phyloP scores from a whole-genome alignment of 1,140 invertebrate species.

The Cherax destructor region DNA sequence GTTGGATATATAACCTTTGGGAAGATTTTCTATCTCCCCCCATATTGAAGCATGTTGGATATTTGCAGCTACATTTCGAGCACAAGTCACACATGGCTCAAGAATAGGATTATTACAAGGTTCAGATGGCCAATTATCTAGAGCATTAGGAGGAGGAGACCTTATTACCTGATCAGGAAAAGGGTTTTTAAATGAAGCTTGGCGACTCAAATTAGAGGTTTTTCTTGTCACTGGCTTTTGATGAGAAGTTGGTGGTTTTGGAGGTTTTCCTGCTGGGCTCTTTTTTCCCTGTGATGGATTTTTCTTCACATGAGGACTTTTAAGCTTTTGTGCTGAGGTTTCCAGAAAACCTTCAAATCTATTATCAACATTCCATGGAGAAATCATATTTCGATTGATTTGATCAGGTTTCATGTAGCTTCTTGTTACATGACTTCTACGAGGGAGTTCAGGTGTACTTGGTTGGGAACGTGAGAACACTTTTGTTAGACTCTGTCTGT shows the following conservation, averaged over 20 bases:
- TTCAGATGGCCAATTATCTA: conserved; percentile 28
- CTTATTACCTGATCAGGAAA: conserved; percentile 27
- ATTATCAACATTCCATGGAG: conserved; percentile 32
- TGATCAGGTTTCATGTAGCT: conserved; percentile 66
- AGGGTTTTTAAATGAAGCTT: conserved; percentile 56
- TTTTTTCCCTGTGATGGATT: conserved; percentile 34
- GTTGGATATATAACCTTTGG: conserved; percentile 56
- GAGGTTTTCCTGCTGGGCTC: conserved; percentile 47
- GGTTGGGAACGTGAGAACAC: conserved; percentile 70
- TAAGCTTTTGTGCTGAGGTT: conserved; percentile 9
- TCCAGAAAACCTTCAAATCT: conserved; percentile 24
- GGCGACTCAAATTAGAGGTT: conserved; percentile 47
- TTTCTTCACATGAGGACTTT: neutral
- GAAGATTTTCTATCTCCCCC: conserved; percentile 62
- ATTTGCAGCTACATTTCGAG: conserved; percentile 66
- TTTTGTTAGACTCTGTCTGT: conserved; percentile 64
- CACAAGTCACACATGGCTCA: conserved; percentile 69
- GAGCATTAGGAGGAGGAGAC: conserved; percentile 47
- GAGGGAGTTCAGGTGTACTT: conserved; percentile 65
- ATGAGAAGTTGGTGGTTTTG: conserved; percentile 49
- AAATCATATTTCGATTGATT: conserved; percentile 34
- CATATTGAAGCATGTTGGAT: conserved; percentile 71
- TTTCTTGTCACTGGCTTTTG: conserved; percentile 48
- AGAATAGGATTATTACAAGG: conserved; percentile 65
- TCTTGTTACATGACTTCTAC: conserved; percentile 54